A percentile compares a stretch with the other conserved stretches of the same genome.
These are phyloP conservation scores for Eupithecia inturbata DNA, from an alignment of 2,888 invertebrate genomes.

Conservation along the genomic window DNA sequence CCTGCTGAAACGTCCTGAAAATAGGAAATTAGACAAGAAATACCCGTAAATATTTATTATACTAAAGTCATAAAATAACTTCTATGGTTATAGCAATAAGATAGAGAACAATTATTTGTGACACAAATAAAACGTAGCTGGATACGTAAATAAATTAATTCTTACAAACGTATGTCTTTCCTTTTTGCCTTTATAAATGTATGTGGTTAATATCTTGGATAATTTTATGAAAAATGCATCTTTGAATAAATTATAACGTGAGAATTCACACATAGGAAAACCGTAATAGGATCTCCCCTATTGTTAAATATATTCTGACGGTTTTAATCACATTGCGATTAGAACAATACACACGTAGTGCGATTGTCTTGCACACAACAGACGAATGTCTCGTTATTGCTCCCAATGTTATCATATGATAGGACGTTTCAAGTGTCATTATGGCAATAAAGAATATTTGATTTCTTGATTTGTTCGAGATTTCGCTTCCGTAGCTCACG, in stretches of 20 bases:
- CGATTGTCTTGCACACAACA: slow-evolving; percentile 39
- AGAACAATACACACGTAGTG: slow-evolving; percentile 50
- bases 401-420: slow-evolving; percentile 24
- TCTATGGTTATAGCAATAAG: neutral
- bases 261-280: slow-evolving; percentile 27
- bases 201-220: neutral
- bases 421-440: slow-evolving; percentile 11
- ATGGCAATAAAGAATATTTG: slow-evolving; percentile 5
- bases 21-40: neutral
- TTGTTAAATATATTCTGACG: slow-evolving; percentile 33
- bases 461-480: slow-evolving; percentile 16
- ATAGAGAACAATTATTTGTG: neutral
- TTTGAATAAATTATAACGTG: slow-evolving; percentile 26
- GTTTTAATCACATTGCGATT: slow-evolving; percentile 57
- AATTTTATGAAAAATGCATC: slow-evolving; percentile 4
- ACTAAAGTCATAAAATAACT: neutral
- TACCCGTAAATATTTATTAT: neutral
- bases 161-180: slow-evolving; percentile 26
- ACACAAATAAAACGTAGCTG: neutral
- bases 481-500: slow-evolving; percentile 12
- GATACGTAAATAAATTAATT: slow-evolving; percentile 35
- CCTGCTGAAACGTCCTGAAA: neutral
- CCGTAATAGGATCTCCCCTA: slow-evolving; percentile 19
- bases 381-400: slow-evolving; percentile 30
- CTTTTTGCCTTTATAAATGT: slow-evolving; percentile 20